phyloP scores from a whole-genome alignment of 2,797 vertebrate genomes.

The Decapterus maruadsi region DNA sequence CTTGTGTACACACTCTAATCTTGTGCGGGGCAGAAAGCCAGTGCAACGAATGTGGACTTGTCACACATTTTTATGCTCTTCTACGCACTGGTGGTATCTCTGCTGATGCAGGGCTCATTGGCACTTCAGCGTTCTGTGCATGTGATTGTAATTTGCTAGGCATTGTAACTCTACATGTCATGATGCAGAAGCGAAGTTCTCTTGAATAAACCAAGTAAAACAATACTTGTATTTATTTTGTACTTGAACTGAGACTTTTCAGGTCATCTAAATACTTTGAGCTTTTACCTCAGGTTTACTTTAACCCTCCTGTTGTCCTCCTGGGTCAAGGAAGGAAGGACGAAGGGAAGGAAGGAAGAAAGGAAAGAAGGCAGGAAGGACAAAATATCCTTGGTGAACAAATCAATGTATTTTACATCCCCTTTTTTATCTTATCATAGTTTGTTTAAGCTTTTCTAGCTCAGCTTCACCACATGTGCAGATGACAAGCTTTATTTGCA shows the following conservation, averaged over 20 bases:
- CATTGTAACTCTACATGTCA: background rate
- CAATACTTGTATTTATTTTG: background rate
- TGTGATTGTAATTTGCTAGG: background rate
- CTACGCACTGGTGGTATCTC: too few relatives aligned
- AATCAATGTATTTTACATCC: background rate
- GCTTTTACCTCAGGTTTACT: background rate
- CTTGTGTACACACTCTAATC: conserved; percentile 10
- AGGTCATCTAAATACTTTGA: background rate
- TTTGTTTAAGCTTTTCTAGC: background rate
- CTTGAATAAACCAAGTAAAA: background rate
- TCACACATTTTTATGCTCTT: too few relatives aligned
- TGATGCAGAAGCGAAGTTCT: background rate
- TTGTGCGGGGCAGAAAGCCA: conserved; percentile 13
- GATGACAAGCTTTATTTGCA: background rate
- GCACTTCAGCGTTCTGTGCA: too few relatives aligned
- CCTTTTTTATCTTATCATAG: background rate
- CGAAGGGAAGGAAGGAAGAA: too few relatives aligned
- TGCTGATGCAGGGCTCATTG: too few relatives aligned
- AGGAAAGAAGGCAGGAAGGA: too few relatives aligned
- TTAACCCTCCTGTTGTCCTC: too few relatives aligned
- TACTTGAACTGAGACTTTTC: background rate
- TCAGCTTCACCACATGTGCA: background rate
- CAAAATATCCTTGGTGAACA: background rate
- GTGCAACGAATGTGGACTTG: conserved; percentile 1
- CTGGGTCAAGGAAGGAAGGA: too few relatives aligned